Evolutionary conservation across 2,113 vertebrate genomes (phyloP).

Genomic region (Proteles cristata): DNA sequence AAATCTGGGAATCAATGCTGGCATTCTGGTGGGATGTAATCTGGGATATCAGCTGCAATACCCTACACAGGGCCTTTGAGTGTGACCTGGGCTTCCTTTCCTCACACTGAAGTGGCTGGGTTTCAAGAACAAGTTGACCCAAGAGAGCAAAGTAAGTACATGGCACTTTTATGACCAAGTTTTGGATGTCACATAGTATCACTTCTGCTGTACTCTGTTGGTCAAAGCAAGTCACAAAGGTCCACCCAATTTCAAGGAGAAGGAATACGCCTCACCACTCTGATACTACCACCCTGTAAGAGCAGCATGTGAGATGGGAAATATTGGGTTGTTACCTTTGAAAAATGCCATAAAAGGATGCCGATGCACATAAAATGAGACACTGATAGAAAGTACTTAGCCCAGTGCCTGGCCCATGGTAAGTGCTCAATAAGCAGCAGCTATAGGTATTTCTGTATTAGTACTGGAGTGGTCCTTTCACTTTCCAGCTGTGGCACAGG

Average conservation of each 20-base stretch:
- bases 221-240: background rate
- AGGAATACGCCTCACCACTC: background rate
- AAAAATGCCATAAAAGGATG: background rate
- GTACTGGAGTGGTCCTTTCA: background rate
- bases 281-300: background rate
- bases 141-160: background rate
- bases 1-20: background rate
- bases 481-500: background rate
- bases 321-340: background rate
- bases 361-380: background rate
- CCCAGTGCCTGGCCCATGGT: background rate
- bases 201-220: background rate
- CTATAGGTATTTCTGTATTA: background rate
- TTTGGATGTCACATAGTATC: background rate
- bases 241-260: background rate
- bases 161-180: background rate
- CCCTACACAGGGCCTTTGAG: background rate
- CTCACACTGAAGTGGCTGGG: background rate
- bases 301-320: background rate
- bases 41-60: background rate
- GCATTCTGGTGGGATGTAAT: background rate
- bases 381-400: background rate
- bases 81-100: background rate
- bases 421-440: background rate
- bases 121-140: background rate